Evolutionary conservation across 2,797 vertebrate species (phyloP).

Genomic region (Chelon labrosus): DNA sequence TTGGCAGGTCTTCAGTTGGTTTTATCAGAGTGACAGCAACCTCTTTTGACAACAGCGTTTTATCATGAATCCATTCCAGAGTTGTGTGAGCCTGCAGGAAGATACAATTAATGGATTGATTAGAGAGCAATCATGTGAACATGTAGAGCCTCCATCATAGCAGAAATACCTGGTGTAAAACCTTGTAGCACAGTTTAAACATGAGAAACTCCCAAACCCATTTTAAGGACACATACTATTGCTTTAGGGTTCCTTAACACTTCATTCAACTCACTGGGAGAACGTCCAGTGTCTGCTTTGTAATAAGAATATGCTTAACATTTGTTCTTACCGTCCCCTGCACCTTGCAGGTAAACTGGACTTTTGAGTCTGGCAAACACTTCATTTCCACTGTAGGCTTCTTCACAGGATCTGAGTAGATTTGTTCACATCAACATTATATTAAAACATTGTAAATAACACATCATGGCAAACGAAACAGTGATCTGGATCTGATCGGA

Average conservation of each 20-base stretch:
- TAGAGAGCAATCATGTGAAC: neutral
- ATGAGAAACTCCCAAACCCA: no score
- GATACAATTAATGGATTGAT: neutral
- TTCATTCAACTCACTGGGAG: no score
- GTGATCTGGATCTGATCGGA: no score
- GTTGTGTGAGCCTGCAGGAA: accelerated
- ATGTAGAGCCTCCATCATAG: neutral
- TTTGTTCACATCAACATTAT: neutral
- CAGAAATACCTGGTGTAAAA: neutral
- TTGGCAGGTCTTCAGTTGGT: accelerated
- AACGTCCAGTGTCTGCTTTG: neutral
- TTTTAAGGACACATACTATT: no score
- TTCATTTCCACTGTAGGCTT: accelerated
- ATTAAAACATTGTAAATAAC: no score
- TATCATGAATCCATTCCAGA: constrained; percentile 6
- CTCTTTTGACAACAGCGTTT: accelerated
- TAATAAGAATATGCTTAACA: neutral
- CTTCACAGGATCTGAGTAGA: neutral
- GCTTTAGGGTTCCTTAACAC: no score
- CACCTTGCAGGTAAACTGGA: constrained; percentile 9
- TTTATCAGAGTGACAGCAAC: accelerated
- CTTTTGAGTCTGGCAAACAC: accelerated
- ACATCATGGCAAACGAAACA: no score
- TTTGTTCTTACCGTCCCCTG: constrained; percentile 42
- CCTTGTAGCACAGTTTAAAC: neutral